Evolutionary conservation across 2,888 invertebrate species (phyloP).

Genomic region (Sinohyriopsis cumingii): DNA sequence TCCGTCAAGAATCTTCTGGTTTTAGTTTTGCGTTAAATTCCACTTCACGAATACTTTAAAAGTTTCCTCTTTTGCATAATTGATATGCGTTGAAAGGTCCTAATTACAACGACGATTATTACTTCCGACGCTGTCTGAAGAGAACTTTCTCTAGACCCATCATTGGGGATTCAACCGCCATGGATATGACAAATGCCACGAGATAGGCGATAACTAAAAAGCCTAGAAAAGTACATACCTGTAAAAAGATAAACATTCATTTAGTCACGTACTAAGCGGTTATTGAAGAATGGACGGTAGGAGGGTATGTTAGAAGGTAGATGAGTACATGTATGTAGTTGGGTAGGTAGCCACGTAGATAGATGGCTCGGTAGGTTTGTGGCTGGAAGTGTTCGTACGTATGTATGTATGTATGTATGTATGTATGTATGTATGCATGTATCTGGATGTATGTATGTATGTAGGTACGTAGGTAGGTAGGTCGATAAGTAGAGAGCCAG

Average conservation of each 20-base stretch:
- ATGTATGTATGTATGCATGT: too few species aligned
- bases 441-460: too few species aligned
- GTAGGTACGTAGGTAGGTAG: background rate
- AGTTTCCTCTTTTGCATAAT: too few species aligned
- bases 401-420: too few species aligned
- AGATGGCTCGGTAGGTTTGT: too few species aligned
- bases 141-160: slow-evolving; percentile 46
- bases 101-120: background rate
- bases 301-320: too few species aligned
- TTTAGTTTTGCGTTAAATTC: too few species aligned
- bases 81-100: background rate
- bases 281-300: too few species aligned
- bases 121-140: slow-evolving; percentile 23
- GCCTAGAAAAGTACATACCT: slow-evolving; percentile 32
- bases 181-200: slow-evolving; percentile 41
- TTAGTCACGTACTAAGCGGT: background rate
- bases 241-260: slow-evolving; percentile 13
- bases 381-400: too few species aligned
- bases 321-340: background rate
- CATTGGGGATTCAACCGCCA: slow-evolving; percentile 47
- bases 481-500: background rate
- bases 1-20: too few species aligned
- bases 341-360: background rate
- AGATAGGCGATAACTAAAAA: slow-evolving; percentile 32
- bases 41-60: too few species aligned